These are phyloP conservation scores for Rugalucina vietnamica DNA, from an alignment of 2,888 invertebrate species.

Conservation along the genomic window DNA sequence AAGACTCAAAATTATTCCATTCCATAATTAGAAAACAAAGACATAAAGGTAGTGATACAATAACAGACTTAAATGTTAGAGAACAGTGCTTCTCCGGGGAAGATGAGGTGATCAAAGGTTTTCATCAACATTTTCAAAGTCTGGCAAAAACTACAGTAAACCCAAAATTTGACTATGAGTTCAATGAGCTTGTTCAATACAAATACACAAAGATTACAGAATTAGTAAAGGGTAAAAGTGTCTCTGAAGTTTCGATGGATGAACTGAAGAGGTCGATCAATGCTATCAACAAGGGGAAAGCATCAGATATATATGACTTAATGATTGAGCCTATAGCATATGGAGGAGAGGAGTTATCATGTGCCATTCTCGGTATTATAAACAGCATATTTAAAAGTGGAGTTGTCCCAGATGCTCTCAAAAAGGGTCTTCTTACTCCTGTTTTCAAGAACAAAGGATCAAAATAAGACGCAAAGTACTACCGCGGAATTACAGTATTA, in stretches of 20 bases:
- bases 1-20: neutral
- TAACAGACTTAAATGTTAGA: constrained; percentile 11
- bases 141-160: neutral
- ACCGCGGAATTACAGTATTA: constrained; percentile 6
- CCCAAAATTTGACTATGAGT: neutral
- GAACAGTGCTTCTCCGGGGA: neutral
- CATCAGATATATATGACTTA: neutral
- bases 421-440: constrained; percentile 10
- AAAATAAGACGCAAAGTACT: neutral
- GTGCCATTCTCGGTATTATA: neutral
- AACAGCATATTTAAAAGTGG: neutral
- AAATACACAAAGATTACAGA: neutral
- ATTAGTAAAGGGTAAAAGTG: neutral
- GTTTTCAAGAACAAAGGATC: neutral
- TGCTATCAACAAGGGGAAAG: neutral
- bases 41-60: neutral
- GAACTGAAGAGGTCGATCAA: neutral
- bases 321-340: neutral
- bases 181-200: neutral
- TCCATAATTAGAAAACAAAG: neutral
- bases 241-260: neutral
- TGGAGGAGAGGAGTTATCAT: neutral
- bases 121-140: neutral
- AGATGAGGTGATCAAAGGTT: neutral
- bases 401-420: neutral